Evolutionary conservation across 2,888 invertebrate species (phyloP).

Genomic region (Napeogenes sylphis): DNA sequence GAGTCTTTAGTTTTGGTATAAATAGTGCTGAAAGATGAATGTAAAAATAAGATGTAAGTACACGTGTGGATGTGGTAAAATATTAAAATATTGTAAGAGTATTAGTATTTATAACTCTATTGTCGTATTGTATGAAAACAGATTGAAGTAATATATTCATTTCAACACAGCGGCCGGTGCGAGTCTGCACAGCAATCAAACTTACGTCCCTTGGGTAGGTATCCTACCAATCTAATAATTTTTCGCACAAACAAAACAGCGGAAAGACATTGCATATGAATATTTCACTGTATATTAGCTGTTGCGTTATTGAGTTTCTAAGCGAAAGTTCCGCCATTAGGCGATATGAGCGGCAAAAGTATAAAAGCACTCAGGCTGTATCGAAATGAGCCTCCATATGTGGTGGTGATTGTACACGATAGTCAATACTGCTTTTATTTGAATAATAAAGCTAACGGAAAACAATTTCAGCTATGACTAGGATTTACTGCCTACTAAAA

Average conservation of each 20-base stretch:
- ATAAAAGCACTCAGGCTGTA: slow-evolving; percentile 33
- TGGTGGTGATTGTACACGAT: slow-evolving; percentile 14
- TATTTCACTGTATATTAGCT: slow-evolving; percentile 68
- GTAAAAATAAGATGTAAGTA: no score
- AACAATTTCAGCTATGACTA: not conserved
- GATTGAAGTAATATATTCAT: slow-evolving; percentile 62
- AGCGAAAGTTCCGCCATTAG: slow-evolving; percentile 57
- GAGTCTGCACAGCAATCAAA: slow-evolving; percentile 68
- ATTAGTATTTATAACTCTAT: not conserved
- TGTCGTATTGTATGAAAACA: slow-evolving; percentile 29
- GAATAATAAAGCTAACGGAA: slow-evolving; percentile 15
- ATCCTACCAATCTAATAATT: slow-evolving; percentile 67
- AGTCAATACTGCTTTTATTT: slow-evolving; percentile 21
- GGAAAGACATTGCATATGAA: slow-evolving; percentile 64
- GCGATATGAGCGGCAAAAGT: slow-evolving; percentile 44
- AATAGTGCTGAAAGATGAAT: no score
- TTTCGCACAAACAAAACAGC: slow-evolving; percentile 62
- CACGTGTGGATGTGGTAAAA: no score
- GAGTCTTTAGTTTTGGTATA: no score
- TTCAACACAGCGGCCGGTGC: slow-evolving; percentile 61
- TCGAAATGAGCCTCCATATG: slow-evolving; percentile 19
- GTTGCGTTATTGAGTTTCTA: slow-evolving; percentile 60
- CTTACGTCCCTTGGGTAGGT: slow-evolving; percentile 59
- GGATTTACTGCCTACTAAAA: not conserved
- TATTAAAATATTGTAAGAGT: not conserved